Percentiles rank a stretch among this genome's conserved stretches.
Conservation (phyloP, 1,140 invertebrate species). For the Drosophila littoralis region DNA sequence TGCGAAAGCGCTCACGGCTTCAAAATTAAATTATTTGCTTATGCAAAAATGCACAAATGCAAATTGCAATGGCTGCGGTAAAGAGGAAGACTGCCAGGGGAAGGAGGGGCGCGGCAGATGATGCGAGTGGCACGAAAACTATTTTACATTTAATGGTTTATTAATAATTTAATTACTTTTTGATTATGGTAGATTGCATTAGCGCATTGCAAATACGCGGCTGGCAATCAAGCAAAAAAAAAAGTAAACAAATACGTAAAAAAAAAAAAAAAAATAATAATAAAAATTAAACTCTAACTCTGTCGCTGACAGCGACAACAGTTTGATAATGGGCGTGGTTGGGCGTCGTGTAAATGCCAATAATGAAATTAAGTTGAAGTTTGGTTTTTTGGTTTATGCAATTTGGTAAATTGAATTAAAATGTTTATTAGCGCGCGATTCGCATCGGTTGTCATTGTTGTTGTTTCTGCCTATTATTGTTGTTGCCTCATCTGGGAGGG, state of each 20-base stretch:
- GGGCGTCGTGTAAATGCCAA: slow-evolving; percentile 46
- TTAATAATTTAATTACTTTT: slow-evolving; percentile 83
- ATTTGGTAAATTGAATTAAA: slow-evolving; percentile 81
- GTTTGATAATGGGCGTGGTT: slow-evolving; percentile 24
- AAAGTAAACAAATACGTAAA: neutral
- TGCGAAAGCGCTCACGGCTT: slow-evolving; percentile 62
- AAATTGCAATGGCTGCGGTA: slow-evolving; percentile 39
- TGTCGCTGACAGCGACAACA: slow-evolving; percentile 24
- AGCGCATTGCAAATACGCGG: slow-evolving; percentile 65
- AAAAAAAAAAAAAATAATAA: slow-evolving; percentile 10
- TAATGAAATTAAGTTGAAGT: slow-evolving; percentile 80
- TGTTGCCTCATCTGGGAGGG: slow-evolving; percentile 13
- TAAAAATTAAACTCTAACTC: slow-evolving; percentile 23
- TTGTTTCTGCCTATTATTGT: slow-evolving; percentile 35
- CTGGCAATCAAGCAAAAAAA: slow-evolving; percentile 20
- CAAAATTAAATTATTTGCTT: slow-evolving; percentile 65
- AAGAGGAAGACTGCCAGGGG: neutral
- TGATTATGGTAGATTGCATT: slow-evolving; percentile 81
- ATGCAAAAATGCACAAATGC: slow-evolving; percentile 59
- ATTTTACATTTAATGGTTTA: slow-evolving; percentile 81
- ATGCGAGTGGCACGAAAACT: slow-evolving; percentile 63
- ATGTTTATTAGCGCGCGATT: slow-evolving; percentile 71
- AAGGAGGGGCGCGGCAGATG: neutral
- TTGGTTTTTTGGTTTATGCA: slow-evolving; percentile 69
- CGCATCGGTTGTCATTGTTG: slow-evolving; percentile 51